These are phyloP conservation scores for Sipha maydis DNA, from an alignment of 2,888 invertebrate genomes.

Conservation along the genomic window DNA sequence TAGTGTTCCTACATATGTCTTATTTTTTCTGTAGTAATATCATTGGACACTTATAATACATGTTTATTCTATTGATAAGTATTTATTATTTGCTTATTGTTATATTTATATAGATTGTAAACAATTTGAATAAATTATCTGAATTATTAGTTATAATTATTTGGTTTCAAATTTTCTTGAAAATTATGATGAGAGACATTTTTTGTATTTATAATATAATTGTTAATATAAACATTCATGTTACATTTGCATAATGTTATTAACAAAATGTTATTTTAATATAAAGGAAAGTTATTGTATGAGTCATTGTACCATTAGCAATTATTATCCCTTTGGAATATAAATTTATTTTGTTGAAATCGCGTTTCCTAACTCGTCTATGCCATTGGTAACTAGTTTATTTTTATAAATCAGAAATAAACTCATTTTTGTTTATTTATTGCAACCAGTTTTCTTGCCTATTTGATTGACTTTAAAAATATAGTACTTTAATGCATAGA, in stretches of 20 bases:
- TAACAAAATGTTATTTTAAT: not conserved
- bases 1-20: no score
- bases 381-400: conserved; percentile 40
- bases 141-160: no score
- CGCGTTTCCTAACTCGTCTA: conserved; percentile 15
- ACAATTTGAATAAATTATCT: no score
- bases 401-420: conserved; percentile 36
- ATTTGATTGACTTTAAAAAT: not conserved
- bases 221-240: not conserved
- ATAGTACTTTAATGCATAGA: not conserved
- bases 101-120: no score
- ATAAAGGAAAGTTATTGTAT: conserved; percentile 2
- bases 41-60: no score
- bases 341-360: not conserved
- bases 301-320: conserved; percentile 30
- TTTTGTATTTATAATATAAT: not conserved
- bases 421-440: conserved; percentile 1
- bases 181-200: not conserved
- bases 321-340: conserved; percentile 17
- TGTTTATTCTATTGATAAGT: no score
- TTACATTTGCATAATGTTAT: not conserved
- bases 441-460: conserved; percentile 3
- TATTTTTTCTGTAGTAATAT: no score
- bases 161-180: no score
- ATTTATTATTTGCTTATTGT: no score